These are phyloP conservation scores for Endomychus coccineus DNA, from an alignment of 2,888 invertebrate genomes.

Conservation along the genomic window DNA sequence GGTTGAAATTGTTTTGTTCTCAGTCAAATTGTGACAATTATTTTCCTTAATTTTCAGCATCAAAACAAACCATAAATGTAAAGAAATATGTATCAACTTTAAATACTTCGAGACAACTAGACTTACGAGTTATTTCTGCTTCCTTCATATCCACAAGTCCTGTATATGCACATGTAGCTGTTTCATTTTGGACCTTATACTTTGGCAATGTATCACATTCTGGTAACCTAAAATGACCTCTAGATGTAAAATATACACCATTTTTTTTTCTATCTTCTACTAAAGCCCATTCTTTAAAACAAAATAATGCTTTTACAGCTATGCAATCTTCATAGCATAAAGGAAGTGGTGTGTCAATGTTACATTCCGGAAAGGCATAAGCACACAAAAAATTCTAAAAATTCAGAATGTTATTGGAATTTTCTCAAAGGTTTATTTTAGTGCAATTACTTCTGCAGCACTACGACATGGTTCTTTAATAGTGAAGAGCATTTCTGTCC, in stretches of 20 bases:
- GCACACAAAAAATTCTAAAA: constrained; percentile 75
- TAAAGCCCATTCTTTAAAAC: constrained; percentile 88
- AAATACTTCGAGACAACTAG: background rate
- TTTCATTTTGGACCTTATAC: constrained; percentile 55
- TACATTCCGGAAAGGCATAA: constrained; percentile 77
- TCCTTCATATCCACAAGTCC: constrained; percentile 75
- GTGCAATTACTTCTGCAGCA: constrained; percentile 64
- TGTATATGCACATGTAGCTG: constrained; percentile 72
- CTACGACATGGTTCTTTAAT: constrained; percentile 76
- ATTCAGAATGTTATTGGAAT: background rate
- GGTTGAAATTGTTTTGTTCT: too few species aligned
- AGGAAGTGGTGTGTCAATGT: constrained; percentile 64
- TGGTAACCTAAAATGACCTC: constrained; percentile 83
- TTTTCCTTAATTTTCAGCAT: too few species aligned
- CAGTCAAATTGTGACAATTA: too few species aligned
- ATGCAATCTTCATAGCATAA: constrained; percentile 91
- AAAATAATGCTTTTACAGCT: constrained; percentile 83
- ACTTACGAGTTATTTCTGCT: constrained; percentile 72
- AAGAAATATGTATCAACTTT: too few species aligned
- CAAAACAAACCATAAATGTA: too few species aligned
- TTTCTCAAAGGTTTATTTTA: background rate
- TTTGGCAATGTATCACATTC: constrained; percentile 76
- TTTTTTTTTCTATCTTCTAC: constrained; percentile 81
- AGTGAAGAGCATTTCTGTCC: constrained; percentile 77
- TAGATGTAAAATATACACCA: constrained; percentile 68